Conservation (phyloP, 1,140 invertebrate species). For the Plectus sambesii region DNA sequence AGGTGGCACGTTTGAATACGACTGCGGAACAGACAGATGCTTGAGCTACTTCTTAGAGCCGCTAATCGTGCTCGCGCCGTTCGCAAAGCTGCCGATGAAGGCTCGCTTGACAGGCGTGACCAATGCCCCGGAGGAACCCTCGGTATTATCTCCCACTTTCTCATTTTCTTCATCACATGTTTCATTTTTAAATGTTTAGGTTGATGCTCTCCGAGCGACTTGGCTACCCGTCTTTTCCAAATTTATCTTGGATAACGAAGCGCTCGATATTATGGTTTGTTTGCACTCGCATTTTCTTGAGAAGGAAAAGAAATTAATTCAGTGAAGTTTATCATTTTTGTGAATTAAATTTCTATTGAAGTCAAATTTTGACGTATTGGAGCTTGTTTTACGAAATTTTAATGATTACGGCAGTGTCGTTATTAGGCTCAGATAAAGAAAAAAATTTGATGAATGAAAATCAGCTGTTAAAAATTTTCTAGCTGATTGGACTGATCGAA, state of each 20-base stretch:
- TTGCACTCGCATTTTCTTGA: slow-evolving; percentile 8
- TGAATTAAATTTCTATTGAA: neutral
- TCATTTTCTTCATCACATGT: no score
- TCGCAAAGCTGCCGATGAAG: slow-evolving; percentile 78
- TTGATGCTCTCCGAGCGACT: slow-evolving; percentile 38
- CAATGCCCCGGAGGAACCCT: slow-evolving; percentile 56
- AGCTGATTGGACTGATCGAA: neutral
- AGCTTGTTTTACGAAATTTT: slow-evolving; percentile 14
- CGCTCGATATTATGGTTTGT: slow-evolving; percentile 66
- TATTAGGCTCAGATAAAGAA: no score
- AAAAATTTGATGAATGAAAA: no score
- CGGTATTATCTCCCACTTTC: no score
- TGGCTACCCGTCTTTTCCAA: slow-evolving; percentile 47
- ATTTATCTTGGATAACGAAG: slow-evolving; percentile 76
- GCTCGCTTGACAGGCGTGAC: slow-evolving; percentile 74
- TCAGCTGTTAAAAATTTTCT: slow-evolving; percentile 11
- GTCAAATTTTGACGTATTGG: slow-evolving; percentile 12
- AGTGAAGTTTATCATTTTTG: neutral
- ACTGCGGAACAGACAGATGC: slow-evolving; percentile 66
- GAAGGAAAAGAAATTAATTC: slow-evolving; percentile 12
- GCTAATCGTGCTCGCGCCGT: slow-evolving; percentile 74
- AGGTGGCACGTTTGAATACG: slow-evolving; percentile 74
- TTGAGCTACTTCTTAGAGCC: slow-evolving; percentile 86
- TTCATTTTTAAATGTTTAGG: no score
- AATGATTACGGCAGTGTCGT: no score